Evolutionary conservation across 1,140 invertebrate genomes (phyloP), one percentile per base, ranked within the genome.

Genomic region (Drosophila rhopaloa): DNA sequence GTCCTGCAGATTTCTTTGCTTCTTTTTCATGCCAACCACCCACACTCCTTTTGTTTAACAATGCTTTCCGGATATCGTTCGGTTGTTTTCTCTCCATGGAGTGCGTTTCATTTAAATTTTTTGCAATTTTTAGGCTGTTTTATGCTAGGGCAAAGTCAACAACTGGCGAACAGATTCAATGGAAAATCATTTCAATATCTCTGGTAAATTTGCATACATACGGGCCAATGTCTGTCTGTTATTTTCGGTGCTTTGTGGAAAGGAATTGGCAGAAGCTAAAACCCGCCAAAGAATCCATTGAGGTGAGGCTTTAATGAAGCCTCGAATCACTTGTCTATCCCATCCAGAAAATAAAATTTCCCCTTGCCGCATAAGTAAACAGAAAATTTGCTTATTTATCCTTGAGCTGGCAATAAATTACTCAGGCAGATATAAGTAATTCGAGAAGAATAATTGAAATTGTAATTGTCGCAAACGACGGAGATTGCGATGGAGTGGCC

Each of bases 111-210:
- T 89, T 89, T 89, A 79, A 89, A 83, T 81, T 79, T 83, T 86
- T 89, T 71, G 71, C 83, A 82, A 74, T 89, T 84, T 86, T 89
- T 90, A 81, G 84, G 85, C 84, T 77, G 76, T 78, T 89, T 81
- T 80, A 78, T 81, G 65, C 84, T 68, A 68, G 84, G 84, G 77
- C 46, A 89, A 84, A 78, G 55, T 78, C 79, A 84, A 78, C 80
- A 72, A 78, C 73, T 68, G 66, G 54, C 63, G 67, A 68, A 71
- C 50, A 66, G 81, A 77, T 83, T 83, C 73, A 80, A 83, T 63
- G 73, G 47, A 40, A 82, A 88, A 88, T 88, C 72, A 80, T 88
- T 88, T 88, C 84, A 77, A 83, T 88, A 83, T 85, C 59, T 67
- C 65, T 53, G 50, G 51, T n/a, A 63, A 70, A 88, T 80, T 74